phyloP scores from a whole-genome alignment of 2,888 invertebrate genomes.

The Rotaria macrura region DNA sequence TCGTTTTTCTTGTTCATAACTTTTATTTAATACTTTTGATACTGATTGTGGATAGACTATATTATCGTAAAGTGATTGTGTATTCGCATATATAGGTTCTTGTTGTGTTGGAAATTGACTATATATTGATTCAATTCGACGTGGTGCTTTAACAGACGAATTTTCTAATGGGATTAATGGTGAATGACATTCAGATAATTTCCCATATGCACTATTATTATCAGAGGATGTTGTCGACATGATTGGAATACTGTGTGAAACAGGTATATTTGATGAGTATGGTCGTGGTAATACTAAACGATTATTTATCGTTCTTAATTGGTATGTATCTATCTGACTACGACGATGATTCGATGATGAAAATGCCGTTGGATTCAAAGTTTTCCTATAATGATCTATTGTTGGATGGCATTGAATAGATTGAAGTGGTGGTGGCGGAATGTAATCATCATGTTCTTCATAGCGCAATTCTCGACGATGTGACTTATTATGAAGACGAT shows the following conservation, averaged over 20 bases:
- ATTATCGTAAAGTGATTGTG: slow-evolving; percentile 7
- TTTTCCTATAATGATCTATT: not conserved
- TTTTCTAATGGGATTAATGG: not conserved
- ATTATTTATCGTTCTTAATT: not conserved
- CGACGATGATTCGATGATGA: not conserved
- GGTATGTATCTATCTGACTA: not conserved
- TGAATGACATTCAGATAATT: slow-evolving; percentile 14
- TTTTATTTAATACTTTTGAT: not conserved
- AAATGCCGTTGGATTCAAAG: not conserved
- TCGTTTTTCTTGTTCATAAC: not conserved
- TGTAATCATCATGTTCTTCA: slow-evolving; percentile 11
- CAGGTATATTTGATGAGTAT: not conserved
- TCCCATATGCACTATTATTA: not conserved
- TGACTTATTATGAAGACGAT: not conserved
- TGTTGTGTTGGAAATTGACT: not conserved
- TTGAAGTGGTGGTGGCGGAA: not conserved
- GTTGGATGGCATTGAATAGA: not conserved
- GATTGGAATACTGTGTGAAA: not conserved
- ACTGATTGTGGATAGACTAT: not conserved
- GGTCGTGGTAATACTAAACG: not conserved
- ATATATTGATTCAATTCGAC: not conserved
- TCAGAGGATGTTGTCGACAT: not conserved
- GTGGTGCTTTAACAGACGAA: not conserved
- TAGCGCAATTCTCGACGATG: not conserved
- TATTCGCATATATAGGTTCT: not conserved